These are phyloP conservation scores for Melipona quadrifasciata DNA, from an alignment of 1,140 invertebrate genomes.

Conservation along the genomic window DNA sequence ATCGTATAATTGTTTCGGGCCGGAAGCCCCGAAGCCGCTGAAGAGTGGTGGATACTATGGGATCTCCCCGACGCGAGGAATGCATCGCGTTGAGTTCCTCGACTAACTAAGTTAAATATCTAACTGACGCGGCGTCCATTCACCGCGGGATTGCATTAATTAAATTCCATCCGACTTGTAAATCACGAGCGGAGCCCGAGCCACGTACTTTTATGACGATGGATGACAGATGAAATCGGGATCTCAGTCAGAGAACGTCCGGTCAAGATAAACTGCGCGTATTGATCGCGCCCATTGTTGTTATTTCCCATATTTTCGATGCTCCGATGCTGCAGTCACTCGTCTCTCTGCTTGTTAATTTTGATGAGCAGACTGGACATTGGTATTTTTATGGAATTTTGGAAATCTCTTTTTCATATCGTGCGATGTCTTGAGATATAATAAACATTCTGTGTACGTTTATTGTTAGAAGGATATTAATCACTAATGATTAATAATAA, in stretches of 20 bases:
- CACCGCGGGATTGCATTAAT: slow-evolving; percentile 40
- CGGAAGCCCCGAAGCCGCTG: not conserved
- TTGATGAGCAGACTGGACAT: not conserved
- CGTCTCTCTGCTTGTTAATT: not conserved
- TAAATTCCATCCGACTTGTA: slow-evolving; percentile 45
- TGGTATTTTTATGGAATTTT: not conserved
- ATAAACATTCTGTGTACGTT: no score
- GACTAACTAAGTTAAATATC: slow-evolving; percentile 52
- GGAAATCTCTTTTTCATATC: not conserved
- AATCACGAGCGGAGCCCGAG: slow-evolving; percentile 18
- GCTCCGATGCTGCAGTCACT: not conserved
- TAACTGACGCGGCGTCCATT: slow-evolving; percentile 31
- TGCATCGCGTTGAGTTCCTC: slow-evolving; percentile 25
- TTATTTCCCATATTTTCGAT: not conserved
- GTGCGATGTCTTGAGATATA: no score
- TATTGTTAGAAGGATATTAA: no score
- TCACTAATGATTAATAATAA: no score
- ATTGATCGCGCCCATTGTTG: not conserved
- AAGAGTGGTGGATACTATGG: not conserved
- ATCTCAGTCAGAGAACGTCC: not conserved
- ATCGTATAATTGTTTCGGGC: slow-evolving; percentile 40
- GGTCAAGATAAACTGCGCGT: not conserved
- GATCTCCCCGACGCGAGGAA: slow-evolving; percentile 29
- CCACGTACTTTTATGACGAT: slow-evolving; percentile 21
- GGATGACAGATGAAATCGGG: not conserved